phyloP scores from a whole-genome alignment of 2,888 invertebrate species.

The Pteria penguin region DNA sequence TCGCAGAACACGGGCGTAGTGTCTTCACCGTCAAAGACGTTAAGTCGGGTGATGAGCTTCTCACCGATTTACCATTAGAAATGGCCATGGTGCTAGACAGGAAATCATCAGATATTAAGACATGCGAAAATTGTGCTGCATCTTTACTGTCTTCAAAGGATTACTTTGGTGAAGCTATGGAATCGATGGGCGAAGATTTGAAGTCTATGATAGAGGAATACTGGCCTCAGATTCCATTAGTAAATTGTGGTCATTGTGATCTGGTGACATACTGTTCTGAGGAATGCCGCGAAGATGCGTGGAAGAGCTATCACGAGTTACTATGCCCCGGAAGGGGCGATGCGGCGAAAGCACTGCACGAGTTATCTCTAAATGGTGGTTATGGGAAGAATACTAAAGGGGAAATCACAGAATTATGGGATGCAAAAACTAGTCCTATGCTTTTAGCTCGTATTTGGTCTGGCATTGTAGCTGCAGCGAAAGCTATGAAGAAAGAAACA shows the following conservation, averaged over 20 bases:
- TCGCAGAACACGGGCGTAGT: slow-evolving; percentile 86
- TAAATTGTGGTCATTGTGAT: slow-evolving; percentile 59
- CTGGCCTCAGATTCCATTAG: slow-evolving; percentile 64
- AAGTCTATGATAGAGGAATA: slow-evolving; percentile 52
- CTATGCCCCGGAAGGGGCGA: slow-evolving; percentile 83
- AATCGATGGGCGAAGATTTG: slow-evolving; percentile 41
- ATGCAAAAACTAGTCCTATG: slow-evolving; percentile 66
- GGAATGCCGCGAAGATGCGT: slow-evolving; percentile 86
- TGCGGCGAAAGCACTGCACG: slow-evolving; percentile 59
- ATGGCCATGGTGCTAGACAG: slow-evolving; percentile 88
- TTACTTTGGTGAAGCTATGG: slow-evolving; percentile 61
- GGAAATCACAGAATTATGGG: slow-evolving; percentile 58
- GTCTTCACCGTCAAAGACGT: slow-evolving; percentile 86
- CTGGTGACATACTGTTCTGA: slow-evolving; percentile 80
- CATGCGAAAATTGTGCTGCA: slow-evolving; percentile 94
- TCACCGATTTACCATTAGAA: slow-evolving; percentile 93
- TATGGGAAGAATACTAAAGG: slow-evolving; percentile 52
- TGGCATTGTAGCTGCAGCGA: slow-evolving; percentile 63
- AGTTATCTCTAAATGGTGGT: slow-evolving; percentile 60
- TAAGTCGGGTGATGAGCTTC: slow-evolving; percentile 86
- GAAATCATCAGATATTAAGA: slow-evolving; percentile 87
- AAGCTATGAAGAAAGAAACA: slow-evolving; percentile 56
- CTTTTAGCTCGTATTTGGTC: slow-evolving; percentile 70
- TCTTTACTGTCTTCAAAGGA: slow-evolving; percentile 93
- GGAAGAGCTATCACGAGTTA: slow-evolving; percentile 87